Percentiles rank a stretch among this genome's conserved stretches.
Conservation (phyloP, 2,888 invertebrate genomes). For the Odiellus spinosus region DNA sequence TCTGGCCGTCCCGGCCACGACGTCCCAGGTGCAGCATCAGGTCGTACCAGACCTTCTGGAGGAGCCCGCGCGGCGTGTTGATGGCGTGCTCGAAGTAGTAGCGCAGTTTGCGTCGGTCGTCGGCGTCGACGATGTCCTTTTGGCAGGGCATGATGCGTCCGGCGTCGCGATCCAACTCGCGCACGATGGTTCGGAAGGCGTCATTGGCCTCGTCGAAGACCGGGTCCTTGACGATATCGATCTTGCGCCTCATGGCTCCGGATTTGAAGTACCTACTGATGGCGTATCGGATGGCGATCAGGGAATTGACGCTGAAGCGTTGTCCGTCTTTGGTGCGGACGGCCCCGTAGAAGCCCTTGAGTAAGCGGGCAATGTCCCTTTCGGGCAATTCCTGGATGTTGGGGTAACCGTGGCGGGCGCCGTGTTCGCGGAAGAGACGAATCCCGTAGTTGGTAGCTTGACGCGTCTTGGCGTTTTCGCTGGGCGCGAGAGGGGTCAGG, state of each 20-base stretch:
- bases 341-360: constrained; percentile 17
- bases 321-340: constrained; percentile 19
- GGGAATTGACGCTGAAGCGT: constrained; percentile 17
- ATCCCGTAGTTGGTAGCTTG: constrained; percentile 18
- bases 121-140: constrained; percentile 16
- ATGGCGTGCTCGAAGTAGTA: constrained; percentile 18
- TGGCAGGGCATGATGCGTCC: constrained; percentile 10
- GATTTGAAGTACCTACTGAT: constrained; percentile 18
- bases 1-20: constrained; percentile 14
- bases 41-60: constrained; percentile 19
- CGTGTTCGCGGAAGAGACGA: constrained; percentile 17
- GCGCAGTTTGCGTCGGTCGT: constrained; percentile 15
- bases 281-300: constrained; percentile 19
- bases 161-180: constrained; percentile 14
- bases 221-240: constrained; percentile 17
- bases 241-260: constrained; percentile 15
- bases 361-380: constrained; percentile 15
- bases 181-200: constrained; percentile 15
- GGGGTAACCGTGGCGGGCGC: constrained; percentile 14
- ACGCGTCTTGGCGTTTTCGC: constrained; percentile 17
- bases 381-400: constrained; percentile 15
- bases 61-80: constrained; percentile 16
- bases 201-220: constrained; percentile 18
- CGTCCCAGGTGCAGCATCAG: constrained; percentile 17
- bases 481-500: not conserved